phyloP scores from a whole-genome alignment of 37 sponge, comb jelly and placozoan genomes.

The Spongilla lacustris region DNA sequence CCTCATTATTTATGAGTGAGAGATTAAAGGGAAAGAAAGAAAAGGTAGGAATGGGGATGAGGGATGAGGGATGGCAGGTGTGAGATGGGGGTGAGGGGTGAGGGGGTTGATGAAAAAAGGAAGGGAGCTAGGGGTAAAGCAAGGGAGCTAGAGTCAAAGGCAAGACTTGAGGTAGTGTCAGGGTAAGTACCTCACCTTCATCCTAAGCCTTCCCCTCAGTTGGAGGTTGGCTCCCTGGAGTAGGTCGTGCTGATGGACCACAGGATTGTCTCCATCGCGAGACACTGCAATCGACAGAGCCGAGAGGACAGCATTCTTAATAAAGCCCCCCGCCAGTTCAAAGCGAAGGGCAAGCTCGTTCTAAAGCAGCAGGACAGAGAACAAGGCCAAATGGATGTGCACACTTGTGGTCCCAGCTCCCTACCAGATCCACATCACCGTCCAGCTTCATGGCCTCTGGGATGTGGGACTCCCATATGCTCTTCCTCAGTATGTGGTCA shows the following conservation, averaged over 20 bases:
- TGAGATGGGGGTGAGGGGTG: too few species aligned
- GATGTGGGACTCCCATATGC: slow-evolving; percentile 85
- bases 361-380: slow-evolving; percentile 12
- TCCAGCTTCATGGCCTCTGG: slow-evolving; percentile 73
- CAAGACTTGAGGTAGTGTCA: not conserved
- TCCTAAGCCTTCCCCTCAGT: slow-evolving; percentile 85
- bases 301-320: slow-evolving; percentile 86
- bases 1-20: too few species aligned
- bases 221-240: slow-evolving; percentile 84
- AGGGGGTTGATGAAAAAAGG: not conserved
- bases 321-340: slow-evolving; percentile 87
- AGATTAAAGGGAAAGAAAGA: too few species aligned
- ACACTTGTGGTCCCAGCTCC: not conserved
- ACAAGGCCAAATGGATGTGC: not conserved
- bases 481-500: slow-evolving; percentile 82
- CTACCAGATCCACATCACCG: slow-evolving; percentile 72
- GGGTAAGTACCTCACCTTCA: slow-evolving; percentile 75
- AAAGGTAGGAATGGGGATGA: too few species aligned
- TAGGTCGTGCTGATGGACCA: slow-evolving; percentile 69
- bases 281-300: slow-evolving; percentile 89
- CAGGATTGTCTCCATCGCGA: slow-evolving; percentile 77
- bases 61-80: too few species aligned
- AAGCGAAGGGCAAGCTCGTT: slow-evolving; percentile 68
- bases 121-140: not conserved
- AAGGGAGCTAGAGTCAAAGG: not conserved